Evolutionary conservation across 53 echinoderm and acorn worm genomes (phyloP).

Genomic region (Antedon mediterranea): DNA sequence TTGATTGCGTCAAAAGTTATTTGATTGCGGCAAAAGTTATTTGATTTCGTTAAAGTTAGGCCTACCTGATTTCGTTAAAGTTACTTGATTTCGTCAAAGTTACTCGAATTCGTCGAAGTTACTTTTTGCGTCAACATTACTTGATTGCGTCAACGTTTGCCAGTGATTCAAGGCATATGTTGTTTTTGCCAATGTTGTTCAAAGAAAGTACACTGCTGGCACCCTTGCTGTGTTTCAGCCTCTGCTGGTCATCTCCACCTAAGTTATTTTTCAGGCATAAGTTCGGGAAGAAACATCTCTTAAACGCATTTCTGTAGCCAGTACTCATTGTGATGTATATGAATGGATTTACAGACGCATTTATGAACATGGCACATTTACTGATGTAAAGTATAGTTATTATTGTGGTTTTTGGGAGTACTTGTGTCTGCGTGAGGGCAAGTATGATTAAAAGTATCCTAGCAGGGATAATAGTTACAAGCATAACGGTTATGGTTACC

Average conservation of each 20-base stretch:
- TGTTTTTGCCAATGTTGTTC: neutral
- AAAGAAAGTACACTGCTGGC: neutral
- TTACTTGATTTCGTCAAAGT: no score
- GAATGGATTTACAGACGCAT: neutral
- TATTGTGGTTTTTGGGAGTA: neutral
- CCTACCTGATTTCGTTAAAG: no score
- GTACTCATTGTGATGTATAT: neutral
- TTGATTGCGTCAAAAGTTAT: no score
- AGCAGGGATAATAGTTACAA: neutral
- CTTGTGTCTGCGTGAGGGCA: neutral
- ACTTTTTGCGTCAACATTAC: no score
- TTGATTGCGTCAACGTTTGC: no score
- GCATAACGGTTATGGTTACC: neutral
- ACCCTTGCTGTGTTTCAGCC: neutral
- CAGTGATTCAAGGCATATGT: neutral
- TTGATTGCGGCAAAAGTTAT: no score
- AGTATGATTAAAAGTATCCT: neutral
- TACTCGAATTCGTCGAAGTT: no score
- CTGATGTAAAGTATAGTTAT: neutral
- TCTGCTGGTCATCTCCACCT: neutral
- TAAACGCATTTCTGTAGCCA: neutral
- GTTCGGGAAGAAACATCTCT: neutral
- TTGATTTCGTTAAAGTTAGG: no score
- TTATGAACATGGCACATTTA: neutral
- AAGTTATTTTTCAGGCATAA: neutral